Base-by-base conservation (phyloP, 2,888 invertebrate species). In the Athrips mouffetella region DNA sequence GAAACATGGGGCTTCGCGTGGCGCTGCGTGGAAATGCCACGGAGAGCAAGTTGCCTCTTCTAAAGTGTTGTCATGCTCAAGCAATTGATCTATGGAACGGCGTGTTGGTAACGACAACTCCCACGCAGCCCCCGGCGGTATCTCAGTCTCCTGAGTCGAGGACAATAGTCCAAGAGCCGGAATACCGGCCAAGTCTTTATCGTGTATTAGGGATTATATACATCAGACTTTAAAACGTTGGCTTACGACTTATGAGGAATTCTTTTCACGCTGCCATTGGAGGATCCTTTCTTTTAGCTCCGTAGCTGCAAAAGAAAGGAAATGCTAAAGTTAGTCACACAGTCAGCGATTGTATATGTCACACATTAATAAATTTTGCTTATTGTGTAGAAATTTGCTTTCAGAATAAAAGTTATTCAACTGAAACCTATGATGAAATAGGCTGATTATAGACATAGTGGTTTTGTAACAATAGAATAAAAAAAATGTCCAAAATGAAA, bases 251-350 rank as follows among this genome's bases (percentile, higher is more conserved):
- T 83, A 82, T 47, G 83, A 83, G 53, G 88, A 71, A 69, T 91
- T 91, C 81, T 94, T 95, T 70, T 94, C 93, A 58, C 92, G 92
- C 74, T 96, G 96, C 98, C 97, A 98, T 66, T 92, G 91, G 61
- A 92, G 90, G 76, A 98, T 98, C 70, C 93, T 92, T 73, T 94
- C 93, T 83, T 96, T 97, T 55, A 98, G 88, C 68, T 97, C 97
- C 45, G 91, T 90, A 60, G 93, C 96, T 93, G 89, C 29, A 91
- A 90, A 61, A 54, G 50, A 45, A 47, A 39, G n/a, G n/a, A 51
- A 40, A 54, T 42, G 52, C 15, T 37, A 11, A 16, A 18, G 3
- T 23, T n/a, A 21, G 30, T 15, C 31, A 35, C 10, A 39, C 21
- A 45, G 41, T 15, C 6, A 2, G 30, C 46, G 1, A 16, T 48